Evolutionary conservation across 2,888 invertebrate genomes (phyloP).

Genomic region (Cetonia aurata): DNA sequence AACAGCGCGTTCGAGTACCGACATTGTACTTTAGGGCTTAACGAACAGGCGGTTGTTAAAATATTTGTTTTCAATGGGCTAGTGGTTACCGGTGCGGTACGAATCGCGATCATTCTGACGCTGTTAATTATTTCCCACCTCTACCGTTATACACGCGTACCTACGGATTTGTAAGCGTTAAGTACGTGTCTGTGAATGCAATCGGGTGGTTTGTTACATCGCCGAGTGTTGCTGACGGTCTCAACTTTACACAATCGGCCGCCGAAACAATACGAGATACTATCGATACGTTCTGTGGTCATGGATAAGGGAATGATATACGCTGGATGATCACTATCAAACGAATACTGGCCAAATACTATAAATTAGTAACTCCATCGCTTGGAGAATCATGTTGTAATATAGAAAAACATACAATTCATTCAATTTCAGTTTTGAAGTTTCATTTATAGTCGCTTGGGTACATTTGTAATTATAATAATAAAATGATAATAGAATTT

Average conservation of each 20-base stretch:
- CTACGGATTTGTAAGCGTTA: background rate
- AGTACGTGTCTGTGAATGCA: slow-evolving; percentile 10
- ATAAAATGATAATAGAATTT: too few relatives aligned
- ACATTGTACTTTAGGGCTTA: slow-evolving; percentile 58
- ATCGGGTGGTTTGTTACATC: background rate
- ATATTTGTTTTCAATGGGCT: slow-evolving; percentile 57
- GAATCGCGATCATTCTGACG: slow-evolving; percentile 52
- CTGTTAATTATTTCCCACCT: slow-evolving; percentile 57
- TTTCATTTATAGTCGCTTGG: too few relatives aligned
- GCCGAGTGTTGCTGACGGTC: slow-evolving; percentile 11
- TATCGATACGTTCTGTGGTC: slow-evolving; percentile 47
- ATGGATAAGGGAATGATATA: slow-evolving; percentile 18
- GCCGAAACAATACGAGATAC: slow-evolving; percentile 52
- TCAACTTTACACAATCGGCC: slow-evolving; percentile 52
- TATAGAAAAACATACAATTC: too few relatives aligned
- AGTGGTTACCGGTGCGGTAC: slow-evolving; percentile 50
- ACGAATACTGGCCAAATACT: slow-evolving; percentile 5
- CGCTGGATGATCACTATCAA: slow-evolving; percentile 19
- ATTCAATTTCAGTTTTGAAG: too few relatives aligned
- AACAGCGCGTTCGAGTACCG: slow-evolving; percentile 59
- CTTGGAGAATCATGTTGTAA: too few relatives aligned
- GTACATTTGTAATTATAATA: too few relatives aligned
- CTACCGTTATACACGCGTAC: slow-evolving; percentile 23
- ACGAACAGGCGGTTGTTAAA: slow-evolving; percentile 60
- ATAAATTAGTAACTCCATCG: slow-evolving; percentile 13